phyloP scores from a whole-genome alignment of 2,888 invertebrate species.

The Perdita meconis region DNA sequence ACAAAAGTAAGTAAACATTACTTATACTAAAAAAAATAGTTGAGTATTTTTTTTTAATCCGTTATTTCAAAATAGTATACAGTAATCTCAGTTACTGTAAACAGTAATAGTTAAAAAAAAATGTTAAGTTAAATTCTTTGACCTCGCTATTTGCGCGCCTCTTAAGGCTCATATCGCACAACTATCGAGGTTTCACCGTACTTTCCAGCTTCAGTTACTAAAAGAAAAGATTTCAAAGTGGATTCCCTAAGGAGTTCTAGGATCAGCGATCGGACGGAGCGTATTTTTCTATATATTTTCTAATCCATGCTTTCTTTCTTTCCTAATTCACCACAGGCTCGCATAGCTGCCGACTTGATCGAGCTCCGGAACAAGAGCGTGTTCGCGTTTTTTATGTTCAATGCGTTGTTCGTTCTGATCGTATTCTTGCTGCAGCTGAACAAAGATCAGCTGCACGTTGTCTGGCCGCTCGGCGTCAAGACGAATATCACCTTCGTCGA shows the following conservation, averaged over 20 bases:
- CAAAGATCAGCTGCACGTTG: constrained; percentile 98
- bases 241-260: constrained; percentile 23
- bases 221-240: background rate
- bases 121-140: too few species aligned
- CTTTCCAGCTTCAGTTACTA: background rate
- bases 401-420: constrained; percentile 99
- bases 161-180: too few species aligned
- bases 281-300: constrained; percentile 72
- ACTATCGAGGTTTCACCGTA: background rate
- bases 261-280: constrained; percentile 71
- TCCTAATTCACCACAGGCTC: constrained; percentile 87
- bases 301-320: constrained; percentile 81
- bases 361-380: constrained; percentile 98
- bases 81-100: too few species aligned
- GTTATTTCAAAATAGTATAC: too few species aligned
- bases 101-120: too few species aligned
- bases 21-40: too few species aligned
- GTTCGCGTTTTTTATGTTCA: constrained; percentile 99
- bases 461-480: constrained; percentile 98
- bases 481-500: constrained; percentile 97
- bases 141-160: too few species aligned
- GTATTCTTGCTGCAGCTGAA: constrained; percentile 99
- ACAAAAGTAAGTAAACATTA: too few species aligned
- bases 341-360: constrained; percentile 95
- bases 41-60: too few species aligned